These are phyloP conservation scores for Rhinoptilus africanus DNA, from an alignment of 2,113 vertebrate species.

Conservation along the genomic window DNA sequence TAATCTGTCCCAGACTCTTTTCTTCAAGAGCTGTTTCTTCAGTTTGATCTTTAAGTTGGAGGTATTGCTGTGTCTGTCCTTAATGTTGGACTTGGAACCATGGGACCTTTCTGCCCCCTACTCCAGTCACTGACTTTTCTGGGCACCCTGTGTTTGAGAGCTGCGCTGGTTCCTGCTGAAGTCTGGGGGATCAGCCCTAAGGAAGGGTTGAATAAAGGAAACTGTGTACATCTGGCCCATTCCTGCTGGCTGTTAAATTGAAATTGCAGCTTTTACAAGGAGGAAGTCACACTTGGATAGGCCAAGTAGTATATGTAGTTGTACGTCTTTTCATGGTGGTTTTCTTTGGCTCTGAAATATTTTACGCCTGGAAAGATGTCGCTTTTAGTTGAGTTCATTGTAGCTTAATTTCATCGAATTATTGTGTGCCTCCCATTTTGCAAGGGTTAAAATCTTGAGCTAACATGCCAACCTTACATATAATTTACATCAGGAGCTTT, in stretches of 20 bases:
- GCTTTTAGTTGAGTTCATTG: background rate
- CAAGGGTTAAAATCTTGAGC: background rate
- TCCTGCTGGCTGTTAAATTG: background rate
- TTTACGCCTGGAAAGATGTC: background rate
- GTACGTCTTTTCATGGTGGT: background rate
- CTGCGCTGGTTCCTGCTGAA: background rate
- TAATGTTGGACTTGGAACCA: background rate
- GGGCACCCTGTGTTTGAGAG: background rate
- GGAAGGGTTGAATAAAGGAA: background rate
- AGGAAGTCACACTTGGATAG: background rate
- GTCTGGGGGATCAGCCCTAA: background rate
- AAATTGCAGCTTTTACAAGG: background rate
- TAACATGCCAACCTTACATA: background rate
- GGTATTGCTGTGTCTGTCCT: background rate
- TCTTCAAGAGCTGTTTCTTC: background rate
- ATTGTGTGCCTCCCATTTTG: background rate
- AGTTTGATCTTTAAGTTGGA: background rate
- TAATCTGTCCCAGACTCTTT: background rate
- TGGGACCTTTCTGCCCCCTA: background rate
- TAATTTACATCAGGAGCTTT: background rate
- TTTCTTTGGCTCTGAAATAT: background rate
- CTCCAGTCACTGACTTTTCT: background rate
- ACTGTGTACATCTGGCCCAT: accelerated
- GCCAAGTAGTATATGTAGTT: background rate
- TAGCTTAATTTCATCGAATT: background rate